Base-by-base conservation (phyloP, 30 jellyfish, hydroid and myxozoan species). In the Aurelia sp. region DNA sequence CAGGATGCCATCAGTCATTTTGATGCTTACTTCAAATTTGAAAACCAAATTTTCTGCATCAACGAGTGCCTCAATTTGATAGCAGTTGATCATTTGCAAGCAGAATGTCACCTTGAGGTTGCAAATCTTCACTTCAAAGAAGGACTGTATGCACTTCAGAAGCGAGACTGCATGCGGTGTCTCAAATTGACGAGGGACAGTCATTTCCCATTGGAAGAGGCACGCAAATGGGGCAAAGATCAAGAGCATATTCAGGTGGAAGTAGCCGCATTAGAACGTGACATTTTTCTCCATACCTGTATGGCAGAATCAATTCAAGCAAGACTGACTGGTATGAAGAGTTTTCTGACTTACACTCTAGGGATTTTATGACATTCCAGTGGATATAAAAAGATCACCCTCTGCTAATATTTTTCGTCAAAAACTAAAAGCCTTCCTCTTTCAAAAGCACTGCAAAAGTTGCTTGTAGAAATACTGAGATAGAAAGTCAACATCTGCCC, bases 171-270 rank as follows among this genome's bases (percentile, higher is more conserved):
- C 91, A 67, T 31, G 52, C 30, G 41, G 11, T 17, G 96, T 79
- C 78, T 87, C 16, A 12, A 51, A 9, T 51, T 59, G 41, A 27
- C 78, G 82, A 69, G 50, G 15, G 91, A 77, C n/a, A 76, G 96
- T 71, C 60, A 87, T 62, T 76, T 89, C 31, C 96, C 96, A 51
- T 37, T 87, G 22, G 96, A 77, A 71, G 90, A 87, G 70, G 87
- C 90, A 10, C 78, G 78, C 21, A 74, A 12, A 22, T 57, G 22
- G 71, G 86, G 73, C 71, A 51, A 64, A 41, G 21, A 53, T 13
- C 86, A 74, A 13, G 73, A 62, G 20, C 63, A 74, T 55, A 57
- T 74, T 17, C 16, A 23, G 51, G 4, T 16, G 15, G 86, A 74
- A 74, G 23, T 57, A 13, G 63, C 37, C 17, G 41, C 63, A 16